phyloP scores from a whole-genome alignment of 2,888 invertebrate species.

The Tetragonisca angustula region DNA sequence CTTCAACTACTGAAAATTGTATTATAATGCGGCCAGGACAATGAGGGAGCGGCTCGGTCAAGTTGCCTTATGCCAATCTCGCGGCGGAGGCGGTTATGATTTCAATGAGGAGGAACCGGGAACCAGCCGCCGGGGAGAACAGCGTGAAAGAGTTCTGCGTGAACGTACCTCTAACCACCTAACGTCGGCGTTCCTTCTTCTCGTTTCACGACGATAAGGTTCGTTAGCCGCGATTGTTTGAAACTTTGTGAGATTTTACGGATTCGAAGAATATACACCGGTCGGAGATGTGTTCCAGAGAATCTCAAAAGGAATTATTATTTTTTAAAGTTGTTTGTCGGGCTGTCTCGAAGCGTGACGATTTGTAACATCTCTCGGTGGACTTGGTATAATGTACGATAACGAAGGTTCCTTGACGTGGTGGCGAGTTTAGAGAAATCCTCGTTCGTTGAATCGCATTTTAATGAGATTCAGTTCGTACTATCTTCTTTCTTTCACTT shows the following conservation, averaged over 20 bases:
- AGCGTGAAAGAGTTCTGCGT: slow-evolving; percentile 36
- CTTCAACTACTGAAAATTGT: slow-evolving; percentile 80
- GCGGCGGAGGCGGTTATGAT: slow-evolving; percentile 78
- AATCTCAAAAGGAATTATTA: not conserved
- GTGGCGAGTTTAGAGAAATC: not conserved
- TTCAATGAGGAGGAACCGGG: slow-evolving; percentile 72
- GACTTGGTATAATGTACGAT: not conserved
- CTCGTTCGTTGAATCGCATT: not conserved
- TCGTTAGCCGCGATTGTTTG: slow-evolving; percentile 30
- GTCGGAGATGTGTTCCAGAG: not conserved
- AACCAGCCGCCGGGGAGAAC: slow-evolving; percentile 13
- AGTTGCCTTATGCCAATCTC: slow-evolving; percentile 84
- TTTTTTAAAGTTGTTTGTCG: not conserved
- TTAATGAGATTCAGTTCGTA: not conserved
- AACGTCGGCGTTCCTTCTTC: not conserved
- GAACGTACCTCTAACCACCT: not conserved
- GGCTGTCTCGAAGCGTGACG: not conserved
- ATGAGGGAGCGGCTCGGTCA: slow-evolving; percentile 77
- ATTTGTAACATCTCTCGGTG: not conserved
- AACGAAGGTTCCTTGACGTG: not conserved
- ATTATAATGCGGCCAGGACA: slow-evolving; percentile 81
- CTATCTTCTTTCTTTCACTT: not conserved
- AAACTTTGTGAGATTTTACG: not conserved
- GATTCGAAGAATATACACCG: not conserved
- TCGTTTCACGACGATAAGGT: not conserved